A percentile compares a stretch with the other conserved stretches of the same genome.
Evolutionary conservation across 2,113 vertebrate species (phyloP).

Genomic region (Amblyopsis rosae): DNA sequence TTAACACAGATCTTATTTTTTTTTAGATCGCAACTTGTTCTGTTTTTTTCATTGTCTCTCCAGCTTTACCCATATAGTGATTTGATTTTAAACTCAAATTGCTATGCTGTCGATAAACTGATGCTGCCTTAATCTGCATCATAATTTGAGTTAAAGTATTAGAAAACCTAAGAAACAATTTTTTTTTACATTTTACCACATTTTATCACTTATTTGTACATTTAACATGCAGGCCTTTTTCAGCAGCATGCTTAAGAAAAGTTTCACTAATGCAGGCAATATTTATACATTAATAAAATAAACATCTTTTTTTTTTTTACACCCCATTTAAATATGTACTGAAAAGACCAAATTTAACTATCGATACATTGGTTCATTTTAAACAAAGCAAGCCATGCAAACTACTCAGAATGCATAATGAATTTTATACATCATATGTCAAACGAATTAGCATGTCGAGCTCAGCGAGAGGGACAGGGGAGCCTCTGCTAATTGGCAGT

Average conservation of each 20-base stretch:
- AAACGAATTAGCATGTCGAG: conserved; percentile 83
- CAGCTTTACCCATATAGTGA: too few species aligned
- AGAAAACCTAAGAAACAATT: background rate
- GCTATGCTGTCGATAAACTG: background rate
- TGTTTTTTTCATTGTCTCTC: too few species aligned
- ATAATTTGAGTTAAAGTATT: background rate
- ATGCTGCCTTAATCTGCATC: background rate
- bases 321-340: conserved; percentile 22
- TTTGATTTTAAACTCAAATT: too few species aligned
- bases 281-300: conserved; percentile 19
- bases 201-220: conserved; percentile 14
- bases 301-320: conserved; percentile 5
- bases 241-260: conserved; percentile 13
- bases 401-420: conserved; percentile 84
- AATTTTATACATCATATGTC: conserved; percentile 84
- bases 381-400: conserved; percentile 78
- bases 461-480: conserved; percentile 81
- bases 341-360: conserved; percentile 45
- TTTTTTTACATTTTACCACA: conserved; percentile 27
- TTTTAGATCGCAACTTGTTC: too few species aligned
- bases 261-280: conserved; percentile 11
- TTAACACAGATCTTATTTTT: conserved; percentile 15
- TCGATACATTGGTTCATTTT: conserved; percentile 67
- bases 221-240: conserved; percentile 14
- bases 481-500: conserved; percentile 83